Evolutionary conservation across 1,140 invertebrate genomes (phyloP), one percentile per base, ranked within the genome.

Genomic region (Palaemon carinicauda): DNA sequence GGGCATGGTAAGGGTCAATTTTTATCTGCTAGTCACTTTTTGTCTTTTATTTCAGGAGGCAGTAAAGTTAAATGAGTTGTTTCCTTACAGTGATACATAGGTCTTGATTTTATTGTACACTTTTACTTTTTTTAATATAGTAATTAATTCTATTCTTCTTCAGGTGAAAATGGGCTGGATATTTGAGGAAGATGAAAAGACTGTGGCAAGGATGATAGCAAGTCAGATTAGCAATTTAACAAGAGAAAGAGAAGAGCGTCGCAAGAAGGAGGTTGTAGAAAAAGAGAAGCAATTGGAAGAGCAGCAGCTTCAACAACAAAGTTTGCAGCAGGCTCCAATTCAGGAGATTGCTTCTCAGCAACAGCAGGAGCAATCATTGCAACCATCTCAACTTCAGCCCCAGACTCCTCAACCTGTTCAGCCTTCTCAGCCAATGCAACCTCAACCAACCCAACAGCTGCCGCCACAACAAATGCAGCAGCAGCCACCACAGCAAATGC

Each of bases 171-270:
- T 96, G 15, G 96, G 96, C 75, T 94, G 97, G 86, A 96, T 98
- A 89, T 94, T 96, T 85, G 96, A 97, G 91, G 97, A 98, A 91
- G 97, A 99, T 91, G 95, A 96, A 0, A 94, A 96, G 90, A 95
- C 96, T 69, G 96, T 98, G 5, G 95, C 95, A 69, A 96, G 97
- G 90, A 94, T 98, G 91, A 93, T 99, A 29, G 95, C 96, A 90
- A 95, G 95, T 60, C 96, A 97, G 91, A 95, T 98, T 56, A 92
- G 92, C 73, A 92, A 92, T 75, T 92, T 95, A 87, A 92, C 93
- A 1, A 93, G 94, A 73, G 95, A 96, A 79, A 92, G 94, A 3
- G 94, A 94, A 74, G 94, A 94, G 53, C 90, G 92, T 31, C 92
- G 92, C 92, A 90, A 91, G 92, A 91, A 93, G 88, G 92, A 92